phyloP scores from a whole-genome alignment of 2,113 vertebrate species.

The Saccopteryx bilineata region DNA sequence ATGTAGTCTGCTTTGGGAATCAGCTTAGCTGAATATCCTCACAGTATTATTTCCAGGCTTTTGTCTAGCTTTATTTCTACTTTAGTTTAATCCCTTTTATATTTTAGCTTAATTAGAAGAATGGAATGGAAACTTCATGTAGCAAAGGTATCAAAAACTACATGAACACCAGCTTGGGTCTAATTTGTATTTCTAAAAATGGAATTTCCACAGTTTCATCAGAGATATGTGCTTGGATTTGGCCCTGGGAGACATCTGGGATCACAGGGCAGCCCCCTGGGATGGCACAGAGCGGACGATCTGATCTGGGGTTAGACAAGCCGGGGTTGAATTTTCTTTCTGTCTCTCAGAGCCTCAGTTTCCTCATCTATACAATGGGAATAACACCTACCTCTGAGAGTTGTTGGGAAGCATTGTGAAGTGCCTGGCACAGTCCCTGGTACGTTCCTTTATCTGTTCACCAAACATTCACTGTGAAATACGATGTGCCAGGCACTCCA shows the following conservation, averaged over 20 bases:
- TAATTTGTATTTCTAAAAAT: neutral
- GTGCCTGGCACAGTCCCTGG: neutral
- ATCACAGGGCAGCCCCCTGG: neutral
- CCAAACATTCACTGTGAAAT: neutral
- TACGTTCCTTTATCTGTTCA: neutral
- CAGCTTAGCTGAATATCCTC: neutral
- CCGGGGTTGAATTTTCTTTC: neutral
- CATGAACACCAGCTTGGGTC: neutral
- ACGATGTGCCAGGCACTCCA: neutral
- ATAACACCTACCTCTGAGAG: too few species aligned
- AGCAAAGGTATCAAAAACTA: neutral
- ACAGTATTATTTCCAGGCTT: neutral
- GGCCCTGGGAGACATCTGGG: neutral
- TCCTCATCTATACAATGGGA: neutral
- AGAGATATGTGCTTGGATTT: neutral
- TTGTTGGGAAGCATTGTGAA: neutral
- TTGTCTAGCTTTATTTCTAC: neutral
- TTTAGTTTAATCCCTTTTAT: neutral
- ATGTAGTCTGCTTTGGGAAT: neutral
- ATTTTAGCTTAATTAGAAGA: neutral
- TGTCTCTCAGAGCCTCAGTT: neutral
- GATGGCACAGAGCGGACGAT: neutral
- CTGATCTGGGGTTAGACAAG: neutral
- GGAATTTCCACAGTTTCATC: neutral
- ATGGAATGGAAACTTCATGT: neutral